Percentiles rank a stretch among this genome's conserved stretches.
phyloP scores from a whole-genome alignment of 2,888 invertebrate genomes.

The Uropetala carovei region DNA sequence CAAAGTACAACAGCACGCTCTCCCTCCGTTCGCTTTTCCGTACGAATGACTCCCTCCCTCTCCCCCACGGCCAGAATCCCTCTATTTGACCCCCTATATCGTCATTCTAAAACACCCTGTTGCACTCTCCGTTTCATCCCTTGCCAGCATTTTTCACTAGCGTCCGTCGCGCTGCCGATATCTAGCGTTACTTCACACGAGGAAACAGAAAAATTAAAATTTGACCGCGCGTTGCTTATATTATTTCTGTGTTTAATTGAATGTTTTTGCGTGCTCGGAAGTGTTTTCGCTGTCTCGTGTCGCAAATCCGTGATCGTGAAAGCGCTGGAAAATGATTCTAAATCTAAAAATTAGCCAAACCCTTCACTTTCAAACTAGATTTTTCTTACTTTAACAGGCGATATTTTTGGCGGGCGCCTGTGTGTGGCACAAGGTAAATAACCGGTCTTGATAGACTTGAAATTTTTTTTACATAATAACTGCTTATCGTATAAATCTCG shows the following conservation, averaged over 20 bases:
- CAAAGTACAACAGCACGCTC: constrained; percentile 6
- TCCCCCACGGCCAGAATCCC: not conserved
- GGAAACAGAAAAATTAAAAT: not conserved
- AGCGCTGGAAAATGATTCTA: no score
- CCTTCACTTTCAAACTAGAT: no score
- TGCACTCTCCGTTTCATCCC: constrained; percentile 42
- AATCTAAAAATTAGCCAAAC: no score
- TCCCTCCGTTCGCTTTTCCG: not conserved
- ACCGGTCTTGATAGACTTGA: no score
- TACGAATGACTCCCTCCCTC: not conserved
- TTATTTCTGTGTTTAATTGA: not conserved
- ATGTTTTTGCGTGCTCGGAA: not conserved
- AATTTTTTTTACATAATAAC: no score
- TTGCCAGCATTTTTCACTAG: not conserved
- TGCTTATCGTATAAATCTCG: no score
- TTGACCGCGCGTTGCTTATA: not conserved
- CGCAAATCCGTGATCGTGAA: no score
- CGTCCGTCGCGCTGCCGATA: not conserved
- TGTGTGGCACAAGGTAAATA: no score
- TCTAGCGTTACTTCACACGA: not conserved
- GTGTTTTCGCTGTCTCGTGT: not conserved
- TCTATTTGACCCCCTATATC: not conserved
- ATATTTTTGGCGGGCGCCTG: no score
- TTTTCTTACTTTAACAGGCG: no score
- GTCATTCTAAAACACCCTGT: constrained; percentile 51